phyloP scores from a whole-genome alignment of 2,797 vertebrate genomes.

The Amazona ochrocephala region DNA sequence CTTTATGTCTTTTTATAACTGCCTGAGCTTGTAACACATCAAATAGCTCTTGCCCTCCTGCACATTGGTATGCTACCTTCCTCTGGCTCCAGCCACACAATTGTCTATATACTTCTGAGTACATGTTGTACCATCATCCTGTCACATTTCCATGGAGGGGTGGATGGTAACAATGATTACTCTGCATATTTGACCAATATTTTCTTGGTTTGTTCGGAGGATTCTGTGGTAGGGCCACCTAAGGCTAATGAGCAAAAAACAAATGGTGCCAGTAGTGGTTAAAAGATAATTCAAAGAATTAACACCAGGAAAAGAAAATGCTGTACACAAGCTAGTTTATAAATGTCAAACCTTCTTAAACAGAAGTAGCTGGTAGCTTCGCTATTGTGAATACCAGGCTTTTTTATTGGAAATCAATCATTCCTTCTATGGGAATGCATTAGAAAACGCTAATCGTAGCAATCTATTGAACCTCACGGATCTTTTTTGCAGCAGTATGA shows the following conservation, averaged over 20 bases:
- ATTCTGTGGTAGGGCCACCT: background rate
- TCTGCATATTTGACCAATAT: background rate
- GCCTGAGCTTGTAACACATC: background rate
- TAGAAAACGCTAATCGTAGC: background rate
- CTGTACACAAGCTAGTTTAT: background rate
- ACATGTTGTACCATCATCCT: background rate
- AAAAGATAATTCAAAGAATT: constrained; percentile 30
- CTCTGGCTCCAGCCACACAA: background rate
- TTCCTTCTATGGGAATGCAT: background rate
- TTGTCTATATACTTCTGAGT: background rate
- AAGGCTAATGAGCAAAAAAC: background rate
- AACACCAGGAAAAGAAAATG: background rate
- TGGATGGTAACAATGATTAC: background rate
- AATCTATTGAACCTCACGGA: background rate
- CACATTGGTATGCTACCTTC: rapidly evolving
- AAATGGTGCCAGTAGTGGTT: background rate
- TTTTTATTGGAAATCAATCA: constrained; percentile 31
- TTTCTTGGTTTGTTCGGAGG: background rate
- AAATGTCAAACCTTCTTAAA: background rate
- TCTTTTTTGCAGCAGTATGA: background rate
- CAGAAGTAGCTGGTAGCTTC: background rate
- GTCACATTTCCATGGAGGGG: background rate
- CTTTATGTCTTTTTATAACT: background rate
- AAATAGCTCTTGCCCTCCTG: background rate
- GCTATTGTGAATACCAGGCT: background rate